Base-by-base conservation (phyloP, 2,888 invertebrate species). In the Odontocolon sp. region DNA sequence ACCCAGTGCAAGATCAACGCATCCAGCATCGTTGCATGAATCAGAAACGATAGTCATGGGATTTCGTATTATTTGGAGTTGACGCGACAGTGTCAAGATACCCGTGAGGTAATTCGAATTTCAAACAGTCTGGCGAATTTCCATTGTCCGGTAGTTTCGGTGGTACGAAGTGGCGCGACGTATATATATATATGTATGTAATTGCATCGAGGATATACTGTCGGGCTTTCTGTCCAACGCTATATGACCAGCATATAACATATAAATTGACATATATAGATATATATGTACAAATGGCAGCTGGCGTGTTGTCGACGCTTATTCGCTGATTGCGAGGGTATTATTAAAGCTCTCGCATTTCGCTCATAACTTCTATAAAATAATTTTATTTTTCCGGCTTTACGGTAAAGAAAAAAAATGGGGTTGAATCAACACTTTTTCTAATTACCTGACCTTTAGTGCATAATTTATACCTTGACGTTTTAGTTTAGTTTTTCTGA, bases 91-190 rank as follows among this genome's bases (percentile, higher is more conserved):
- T 81, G 83, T 84, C 86, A 85, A 85, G 86, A 87, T 87, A 87
- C 80, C 85, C 85, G 78, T 84, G 81, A 79, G 84, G 85, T 87
- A 87, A 87, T 87, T 87, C 87, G 87, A 83, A 87, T 87, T 87
- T 87, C 87, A 85, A 87, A 87, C 87, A 87, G 87, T 87, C 87
- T 87, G 84, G 85, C 86, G 87, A 84, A 86, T 87, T 85, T 85
- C 86, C 85, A 87, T 87, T 86, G 87, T 87, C 77, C 80, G 82
- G 76, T 83, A 83, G 54, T 16, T 57, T 45, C 33, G 56, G 45
- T 31, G 40, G 76, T 83, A 84, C 82, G 80, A 82, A n/a, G n/a
- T n/a, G n/a, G n/a, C n/a, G n/a, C n/a, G n/a, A n/a, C n/a, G n/a
- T n/a, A n/a, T n/a, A n/a, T n/a, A n/a, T n/a, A n/a, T n/a, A n/a